A percentile compares a stretch with the other conserved stretches of the same genome.
phyloP scores from a whole-genome alignment of 2,113 vertebrate genomes.

The Dendrocopos noguchii region DNA sequence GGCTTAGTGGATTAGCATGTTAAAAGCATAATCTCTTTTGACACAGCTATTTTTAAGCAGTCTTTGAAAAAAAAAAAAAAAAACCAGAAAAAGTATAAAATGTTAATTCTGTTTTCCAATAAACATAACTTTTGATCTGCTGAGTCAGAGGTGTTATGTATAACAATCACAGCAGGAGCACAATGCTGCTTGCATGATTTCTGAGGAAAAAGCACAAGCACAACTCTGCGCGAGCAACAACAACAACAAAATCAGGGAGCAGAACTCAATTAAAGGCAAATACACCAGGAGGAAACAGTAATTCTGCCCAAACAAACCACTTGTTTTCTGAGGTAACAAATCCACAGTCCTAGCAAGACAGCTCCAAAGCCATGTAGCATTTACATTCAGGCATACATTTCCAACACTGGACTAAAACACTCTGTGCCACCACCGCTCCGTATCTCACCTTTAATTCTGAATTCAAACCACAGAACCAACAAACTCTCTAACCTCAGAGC shows the following conservation, averaged over 20 bases:
- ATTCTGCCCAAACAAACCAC: background rate
- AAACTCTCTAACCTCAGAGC: background rate
- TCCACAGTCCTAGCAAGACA: background rate
- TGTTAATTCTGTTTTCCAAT: conserved; percentile 49
- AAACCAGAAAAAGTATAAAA: background rate
- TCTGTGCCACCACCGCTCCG: background rate
- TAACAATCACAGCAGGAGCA: conserved; percentile 37
- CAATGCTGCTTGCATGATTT: background rate
- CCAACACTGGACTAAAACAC: background rate
- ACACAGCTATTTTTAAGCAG: conserved; percentile 42
- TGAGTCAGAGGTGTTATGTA: conserved; percentile 33
- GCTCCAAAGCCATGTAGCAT: background rate
- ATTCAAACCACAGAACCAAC: background rate
- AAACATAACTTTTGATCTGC: conserved; percentile 49
- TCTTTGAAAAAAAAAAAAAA: background rate
- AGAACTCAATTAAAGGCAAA: conserved; percentile 20
- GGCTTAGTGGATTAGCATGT: conserved; percentile 10
- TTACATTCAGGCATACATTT: background rate
- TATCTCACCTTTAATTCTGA: background rate
- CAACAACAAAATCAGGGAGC: background rate
- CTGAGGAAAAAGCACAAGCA: background rate
- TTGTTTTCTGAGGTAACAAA: background rate
- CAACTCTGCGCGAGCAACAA: background rate
- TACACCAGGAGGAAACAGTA: background rate
- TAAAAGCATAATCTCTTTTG: conserved; percentile 45